Base-by-base conservation (phyloP, 2,113 vertebrate species). In the Microcebus jonahi region DNA sequence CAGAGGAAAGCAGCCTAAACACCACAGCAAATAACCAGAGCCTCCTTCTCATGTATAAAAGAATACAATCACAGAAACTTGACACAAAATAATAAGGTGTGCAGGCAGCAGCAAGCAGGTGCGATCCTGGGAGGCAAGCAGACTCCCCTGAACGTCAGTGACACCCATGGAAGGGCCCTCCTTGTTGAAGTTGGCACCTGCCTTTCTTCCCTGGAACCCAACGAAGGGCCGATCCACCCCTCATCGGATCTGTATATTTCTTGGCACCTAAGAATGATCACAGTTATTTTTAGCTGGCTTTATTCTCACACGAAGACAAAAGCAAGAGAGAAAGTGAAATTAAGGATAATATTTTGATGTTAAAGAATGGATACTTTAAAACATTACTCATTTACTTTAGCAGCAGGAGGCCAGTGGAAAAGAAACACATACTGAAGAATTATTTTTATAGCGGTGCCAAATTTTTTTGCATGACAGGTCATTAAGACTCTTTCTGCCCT, bases 331-430 rank as follows among this genome's bases (percentile, higher is more conserved):
- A 82, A 96, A 95, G 95, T 80, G 17, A 79, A 85, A 86, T 55
- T 36, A 82, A 84, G 45, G 21, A 50, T 88, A 95, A 76, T 93
- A 82, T 90, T 90, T 85, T 90, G 73, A 82, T 85, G n/a, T 42
- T 88, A 81, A 84, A 83, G 42, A 91, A 93, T 9, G 23, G 67
- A 83, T 25, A 91, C 63, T 82, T 96, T 55, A 85, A 88, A 76
- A 87, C 0, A 7, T 50, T 73, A 93, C 29, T 94, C 76, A 88
- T 91, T 82, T 90, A 89, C 75, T 34, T 76, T 34, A 86, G 75
- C 86, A 95, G 76, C 6, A 14, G 75, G 90, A 83, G 85, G 53
- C 50, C 79, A 94, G 27, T 5, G 34, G 63, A 59, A 85, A 76
- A 96, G 83, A 65, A n/a, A 17, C 15, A 68, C 29, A 63, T 1